A percentile compares a stretch with the other conserved stretches of the same genome.
Evolutionary conservation across 30 jellyfish, hydroid and myxozoan species (phyloP).

Genomic region (Cassiopea xamachana): DNA sequence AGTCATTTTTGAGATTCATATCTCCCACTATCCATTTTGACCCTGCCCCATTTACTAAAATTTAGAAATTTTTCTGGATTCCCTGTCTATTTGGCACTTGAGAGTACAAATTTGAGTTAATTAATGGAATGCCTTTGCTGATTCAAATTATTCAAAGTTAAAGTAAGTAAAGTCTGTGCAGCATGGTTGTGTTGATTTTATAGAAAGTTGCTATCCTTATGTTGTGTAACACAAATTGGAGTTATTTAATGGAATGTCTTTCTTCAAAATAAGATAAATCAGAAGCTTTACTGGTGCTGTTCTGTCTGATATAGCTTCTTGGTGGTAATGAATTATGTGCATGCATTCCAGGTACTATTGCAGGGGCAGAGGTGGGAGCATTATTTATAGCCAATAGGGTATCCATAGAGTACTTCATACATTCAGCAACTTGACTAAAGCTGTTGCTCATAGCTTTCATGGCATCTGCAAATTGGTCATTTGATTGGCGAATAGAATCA

Average conservation of each 20-base stretch:
- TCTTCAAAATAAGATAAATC: slow-evolving; percentile 10
- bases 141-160: too few relatives aligned
- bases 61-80: too few relatives aligned
- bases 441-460: slow-evolving; percentile 23
- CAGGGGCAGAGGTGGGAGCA: slow-evolving; percentile 8
- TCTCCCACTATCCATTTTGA: too few relatives aligned
- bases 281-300: not conserved
- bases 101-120: too few relatives aligned
- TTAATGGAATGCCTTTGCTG: too few relatives aligned
- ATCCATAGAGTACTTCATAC: slow-evolving; percentile 7
- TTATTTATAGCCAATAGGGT: slow-evolving; percentile 1
- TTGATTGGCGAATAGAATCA: slow-evolving; percentile 36
- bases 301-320: not conserved
- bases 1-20: too few relatives aligned
- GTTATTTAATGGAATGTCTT: not conserved
- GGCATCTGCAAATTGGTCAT: slow-evolving; percentile 33
- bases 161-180: too few relatives aligned
- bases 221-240: not conserved
- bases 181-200: not conserved
- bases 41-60: too few relatives aligned
- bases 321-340: not conserved
- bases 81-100: too few relatives aligned
- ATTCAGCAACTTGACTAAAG: slow-evolving; percentile 15
- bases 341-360: slow-evolving; percentile 15
- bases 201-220: not conserved